Base-by-base conservation (phyloP, 2,888 invertebrate species). In the Argyresthia goedartella region DNA sequence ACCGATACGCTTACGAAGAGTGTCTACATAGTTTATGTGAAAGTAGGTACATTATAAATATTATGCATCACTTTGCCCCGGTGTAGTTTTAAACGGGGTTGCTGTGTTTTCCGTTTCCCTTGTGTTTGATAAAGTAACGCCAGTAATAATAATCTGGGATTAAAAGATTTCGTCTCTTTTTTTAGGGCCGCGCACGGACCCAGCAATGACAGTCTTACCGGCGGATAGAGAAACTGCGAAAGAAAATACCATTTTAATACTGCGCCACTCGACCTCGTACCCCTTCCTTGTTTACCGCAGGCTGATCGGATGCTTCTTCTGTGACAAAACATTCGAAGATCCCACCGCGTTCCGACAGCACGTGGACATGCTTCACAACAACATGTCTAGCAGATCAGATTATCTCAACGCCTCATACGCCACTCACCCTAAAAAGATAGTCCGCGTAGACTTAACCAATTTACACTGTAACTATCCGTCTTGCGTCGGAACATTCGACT, bases 181-280 rank as follows among this genome's bases (percentile, higher is more conserved):
- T 25, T 25, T 25, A 25, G 25, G 25, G 25, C 25, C 25, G 25
- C 25, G 25, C 25, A 25, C 25, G 25, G 25, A 25, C 25, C 25
- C 25, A 25, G 25, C 25, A 25, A 25, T 25, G 25, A 25, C 25
- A 25, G 25, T 25, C 25, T 25, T 25, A 25, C 25, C 25, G 25
- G 25, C 25, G 25, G 25, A 25, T 25, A 25, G 25, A 25, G 25
- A 25, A 25, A 25, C 25, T 25, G 25, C 25, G 25, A 25, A 25
- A 25, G 9, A n/a, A 10, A 56, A 56, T 16, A 53, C 52, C 6
- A 42, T 16, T 45, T 42, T 53, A 33, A 46, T 57, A 44, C 50
- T 57, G 10, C 54, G 41, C 33, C 49, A 56, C 49, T 54, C 56
- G 9, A 55, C 55, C 6, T 52, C 48, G 13, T 52, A 51, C 35